Conservation (phyloP, 1,140 invertebrate species). For the Maconellicoccus hirsutus region DNA sequence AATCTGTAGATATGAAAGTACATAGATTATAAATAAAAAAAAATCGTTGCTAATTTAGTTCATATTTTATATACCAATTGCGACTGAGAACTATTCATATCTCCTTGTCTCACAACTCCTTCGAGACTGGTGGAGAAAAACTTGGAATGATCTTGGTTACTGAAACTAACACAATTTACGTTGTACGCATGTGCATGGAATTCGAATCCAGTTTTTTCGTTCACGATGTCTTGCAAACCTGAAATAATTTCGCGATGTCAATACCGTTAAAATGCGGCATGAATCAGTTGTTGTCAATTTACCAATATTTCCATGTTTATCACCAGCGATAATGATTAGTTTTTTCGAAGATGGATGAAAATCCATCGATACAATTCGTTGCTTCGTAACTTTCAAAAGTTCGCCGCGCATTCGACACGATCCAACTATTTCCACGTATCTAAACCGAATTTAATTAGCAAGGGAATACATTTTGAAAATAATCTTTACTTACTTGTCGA, state of each 20-base stretch:
- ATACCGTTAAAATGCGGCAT: not conserved
- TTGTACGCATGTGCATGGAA: constrained; percentile 27
- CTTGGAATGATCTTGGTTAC: constrained; percentile 25
- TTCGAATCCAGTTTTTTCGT: constrained; percentile 13
- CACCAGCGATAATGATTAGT: constrained; percentile 28
- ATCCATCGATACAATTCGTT: constrained; percentile 28
- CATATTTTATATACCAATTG: constrained; percentile 26
- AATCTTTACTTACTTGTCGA: constrained; percentile 21
- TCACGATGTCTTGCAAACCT: constrained; percentile 28
- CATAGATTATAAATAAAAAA: not conserved
- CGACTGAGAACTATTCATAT: constrained; percentile 13
- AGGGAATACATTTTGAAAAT: no score
- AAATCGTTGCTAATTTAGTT: constrained; percentile 26
- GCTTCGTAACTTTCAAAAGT: constrained; percentile 25
- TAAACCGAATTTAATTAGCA: constrained; percentile 18
- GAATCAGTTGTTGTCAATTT: not conserved
- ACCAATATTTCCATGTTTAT: constrained; percentile 29
- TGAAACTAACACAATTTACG: constrained; percentile 29
- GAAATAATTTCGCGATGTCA: constrained; percentile 12
- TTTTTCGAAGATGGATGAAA: constrained; percentile 29
- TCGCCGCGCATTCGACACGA: not conserved
- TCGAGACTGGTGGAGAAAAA: constrained; percentile 31
- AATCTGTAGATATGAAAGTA: not conserved
- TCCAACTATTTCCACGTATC: constrained; percentile 23
- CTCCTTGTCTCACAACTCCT: constrained; percentile 28